These are phyloP conservation scores for Actenoides hombroni DNA, from an alignment of 2,113 vertebrate species.

Conservation along the genomic window DNA sequence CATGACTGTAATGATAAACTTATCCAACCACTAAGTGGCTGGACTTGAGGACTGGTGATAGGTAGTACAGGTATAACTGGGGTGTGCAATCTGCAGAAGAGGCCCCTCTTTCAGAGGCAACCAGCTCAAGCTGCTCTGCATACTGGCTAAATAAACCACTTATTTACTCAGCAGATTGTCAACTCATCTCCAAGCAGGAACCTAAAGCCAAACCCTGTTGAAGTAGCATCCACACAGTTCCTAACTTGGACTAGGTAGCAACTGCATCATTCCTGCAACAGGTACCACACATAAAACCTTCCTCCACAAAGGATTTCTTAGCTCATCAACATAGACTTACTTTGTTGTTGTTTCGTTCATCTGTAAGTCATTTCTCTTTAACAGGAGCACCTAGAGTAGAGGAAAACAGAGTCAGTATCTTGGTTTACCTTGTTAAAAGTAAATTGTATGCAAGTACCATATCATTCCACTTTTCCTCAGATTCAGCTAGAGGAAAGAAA, in stretches of 20 bases:
- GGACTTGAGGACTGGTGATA: neutral
- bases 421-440: neutral
- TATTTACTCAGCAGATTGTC: neutral
- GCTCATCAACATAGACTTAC: neutral
- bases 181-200: neutral
- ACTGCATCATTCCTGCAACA: neutral
- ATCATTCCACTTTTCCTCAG: neutral
- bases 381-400: neutral
- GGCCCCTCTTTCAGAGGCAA: neutral
- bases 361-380: neutral
- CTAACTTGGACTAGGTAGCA: neutral
- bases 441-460: neutral
- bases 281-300: fast-evolving
- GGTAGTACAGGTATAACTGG: neutral
- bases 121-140: neutral
- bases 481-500: neutral
- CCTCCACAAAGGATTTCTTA: neutral
- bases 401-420: neutral
- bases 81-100: fast-evolving
- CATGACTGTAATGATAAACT: no score
- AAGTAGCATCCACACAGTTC: fast-evolving
- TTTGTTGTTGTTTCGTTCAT: neutral
- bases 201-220: neutral
- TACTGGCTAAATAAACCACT: neutral
- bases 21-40: neutral